A percentile compares a stretch with the other conserved stretches of the same genome.
Evolutionary conservation across 2,888 invertebrate species (phyloP).

Genomic region (Phengaris alcon): DNA sequence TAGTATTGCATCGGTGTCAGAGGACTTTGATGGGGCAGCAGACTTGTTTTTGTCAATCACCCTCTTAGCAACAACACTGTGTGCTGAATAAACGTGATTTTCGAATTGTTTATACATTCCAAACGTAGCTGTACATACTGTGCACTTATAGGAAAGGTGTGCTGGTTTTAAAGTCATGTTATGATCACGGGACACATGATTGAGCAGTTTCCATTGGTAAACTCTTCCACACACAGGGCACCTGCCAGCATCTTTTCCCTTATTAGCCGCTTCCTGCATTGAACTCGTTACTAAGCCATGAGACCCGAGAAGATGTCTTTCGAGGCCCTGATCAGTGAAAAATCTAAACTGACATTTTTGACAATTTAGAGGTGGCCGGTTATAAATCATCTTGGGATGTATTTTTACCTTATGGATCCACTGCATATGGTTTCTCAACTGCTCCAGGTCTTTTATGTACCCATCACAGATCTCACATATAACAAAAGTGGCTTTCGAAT

Average conservation of each 20-base stretch:
- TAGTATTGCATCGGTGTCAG: slow-evolving; percentile 81
- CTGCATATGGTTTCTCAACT: slow-evolving; percentile 96
- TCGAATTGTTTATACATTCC: slow-evolving; percentile 98
- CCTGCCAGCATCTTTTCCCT: slow-evolving; percentile 95
- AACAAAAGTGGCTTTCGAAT: slow-evolving; percentile 90
- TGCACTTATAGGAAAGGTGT: slow-evolving; percentile 96
- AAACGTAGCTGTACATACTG: slow-evolving; percentile 96
- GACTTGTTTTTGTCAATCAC: slow-evolving; percentile 88
- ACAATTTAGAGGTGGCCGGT: slow-evolving; percentile 95
- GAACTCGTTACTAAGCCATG: slow-evolving; percentile 97
- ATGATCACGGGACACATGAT: slow-evolving; percentile 95
- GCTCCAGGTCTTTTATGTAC: slow-evolving; percentile 96
- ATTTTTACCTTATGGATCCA: slow-evolving; percentile 99
- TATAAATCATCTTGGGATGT: slow-evolving; percentile 97
- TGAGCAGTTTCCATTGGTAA: slow-evolving; percentile 88
- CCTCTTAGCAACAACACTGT: slow-evolving; percentile 93
- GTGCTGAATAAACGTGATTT: slow-evolving; percentile 96
- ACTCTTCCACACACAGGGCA: slow-evolving; percentile 97
- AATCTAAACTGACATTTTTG: slow-evolving; percentile 97
- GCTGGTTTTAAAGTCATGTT: slow-evolving; percentile 96
- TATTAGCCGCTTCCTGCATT: slow-evolving; percentile 97
- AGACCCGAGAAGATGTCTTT: slow-evolving; percentile 95
- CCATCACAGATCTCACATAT: slow-evolving; percentile 99
- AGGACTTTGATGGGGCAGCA: slow-evolving; percentile 49
- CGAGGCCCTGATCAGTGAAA: slow-evolving; percentile 97